Evolutionary conservation across 2,113 vertebrate species (phyloP), one percentile per base, ranked within the genome.

Genomic region (Saccopteryx bilineata): DNA sequence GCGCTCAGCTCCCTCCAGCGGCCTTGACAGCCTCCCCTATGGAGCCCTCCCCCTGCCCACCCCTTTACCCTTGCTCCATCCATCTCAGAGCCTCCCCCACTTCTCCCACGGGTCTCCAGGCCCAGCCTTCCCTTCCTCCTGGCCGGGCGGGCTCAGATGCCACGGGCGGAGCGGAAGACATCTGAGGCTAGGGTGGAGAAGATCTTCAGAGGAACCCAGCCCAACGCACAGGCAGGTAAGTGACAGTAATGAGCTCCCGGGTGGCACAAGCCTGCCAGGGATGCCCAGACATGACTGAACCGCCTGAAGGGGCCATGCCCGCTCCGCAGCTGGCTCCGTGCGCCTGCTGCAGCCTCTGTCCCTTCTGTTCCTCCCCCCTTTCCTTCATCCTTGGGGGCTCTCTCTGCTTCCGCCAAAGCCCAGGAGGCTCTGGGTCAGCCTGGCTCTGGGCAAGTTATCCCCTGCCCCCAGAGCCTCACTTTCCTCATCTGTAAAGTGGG

Each of bases 201-300:
- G 54, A 75, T 76, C 79, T 33, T 90, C 83, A 92, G 66, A 79
- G 58, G 63, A 81, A 13, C 9, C 65, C 2, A 1, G 83, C 19
- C 65, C 2, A 1, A 87, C 19, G 1, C 54, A 56, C 60, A 58
- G 83, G 79, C 4, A 4, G 58, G 8, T 60, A 82, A 82, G 66
- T 94, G 96, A 92, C 84, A 85, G 52, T 91, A 82, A 96, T 91
- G 87, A 90, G 96, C 72, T 96, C 71, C 87, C 18, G 0, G 39
- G 66, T 56, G 96, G 81, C 76, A 89, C 19, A 46, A 91, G 61
- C 28, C 65, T 95, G 86, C 87, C 81, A 82, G 84, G 56, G 81
- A 81, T 0, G 7, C 50, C 48, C 0, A 0, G 56, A 93, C 15
- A 66, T 9, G 68, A 78, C 66, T 21, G 56, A 50, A 33, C 68